Evolutionary conservation across 2,888 invertebrate species (phyloP).

Genomic region (Phymatocera aterrima): DNA sequence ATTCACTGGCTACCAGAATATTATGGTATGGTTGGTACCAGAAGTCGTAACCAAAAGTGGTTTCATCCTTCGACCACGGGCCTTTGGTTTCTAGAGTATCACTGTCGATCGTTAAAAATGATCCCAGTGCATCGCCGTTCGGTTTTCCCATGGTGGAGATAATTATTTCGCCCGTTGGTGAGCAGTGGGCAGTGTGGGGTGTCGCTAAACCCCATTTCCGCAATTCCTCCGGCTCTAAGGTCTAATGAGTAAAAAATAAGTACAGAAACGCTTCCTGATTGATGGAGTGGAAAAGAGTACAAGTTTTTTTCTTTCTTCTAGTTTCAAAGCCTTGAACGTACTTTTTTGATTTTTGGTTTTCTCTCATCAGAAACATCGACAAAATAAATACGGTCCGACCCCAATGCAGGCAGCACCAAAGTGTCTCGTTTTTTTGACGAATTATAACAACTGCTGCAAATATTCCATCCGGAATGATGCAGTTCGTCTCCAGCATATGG

Average conservation of each 20-base stretch:
- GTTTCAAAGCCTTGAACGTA: constrained; percentile 62
- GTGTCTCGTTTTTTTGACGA: constrained; percentile 81
- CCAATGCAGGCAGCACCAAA: constrained; percentile 88
- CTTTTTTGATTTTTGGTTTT: constrained; percentile 85
- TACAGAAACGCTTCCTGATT: no score
- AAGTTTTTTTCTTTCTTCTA: no score
- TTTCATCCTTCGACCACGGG: constrained; percentile 86
- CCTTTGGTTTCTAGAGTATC: constrained; percentile 87
- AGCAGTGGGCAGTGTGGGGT: constrained; percentile 96
- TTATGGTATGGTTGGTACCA: constrained; percentile 98
- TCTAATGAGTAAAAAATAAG: constrained; percentile 75
- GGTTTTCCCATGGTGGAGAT: constrained; percentile 95
- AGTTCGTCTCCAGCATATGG: constrained; percentile 89
- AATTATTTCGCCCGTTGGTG: constrained; percentile 95
- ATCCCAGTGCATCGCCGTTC: constrained; percentile 89
- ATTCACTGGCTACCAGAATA: constrained; percentile 93
- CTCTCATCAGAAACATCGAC: constrained; percentile 86
- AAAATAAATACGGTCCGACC: constrained; percentile 89
- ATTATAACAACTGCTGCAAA: constrained; percentile 93
- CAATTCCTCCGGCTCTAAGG: constrained; percentile 88
- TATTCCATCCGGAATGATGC: constrained; percentile 98
- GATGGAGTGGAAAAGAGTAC: no score
- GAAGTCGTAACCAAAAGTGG: constrained; percentile 94
- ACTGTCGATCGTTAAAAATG: constrained; percentile 92
- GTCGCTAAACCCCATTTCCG: constrained; percentile 86